A percentile compares a stretch with the other conserved stretches of the same genome.
Evolutionary conservation across 2,113 vertebrate genomes (phyloP).

Genomic region (Chascanopsetta lugubris): DNA sequence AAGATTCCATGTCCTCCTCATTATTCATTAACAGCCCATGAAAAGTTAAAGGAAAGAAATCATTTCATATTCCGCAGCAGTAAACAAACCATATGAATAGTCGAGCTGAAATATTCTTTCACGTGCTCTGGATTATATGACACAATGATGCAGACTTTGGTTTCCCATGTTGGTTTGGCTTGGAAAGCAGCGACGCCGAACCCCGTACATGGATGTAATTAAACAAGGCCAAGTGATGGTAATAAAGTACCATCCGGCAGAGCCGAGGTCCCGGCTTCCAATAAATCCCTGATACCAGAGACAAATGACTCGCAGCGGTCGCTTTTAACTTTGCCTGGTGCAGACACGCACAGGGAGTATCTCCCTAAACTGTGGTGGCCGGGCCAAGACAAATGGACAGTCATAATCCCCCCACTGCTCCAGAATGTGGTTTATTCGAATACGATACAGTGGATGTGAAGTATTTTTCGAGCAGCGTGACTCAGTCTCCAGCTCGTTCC

Average conservation of each 20-base stretch:
- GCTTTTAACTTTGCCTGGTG: constrained; percentile 64
- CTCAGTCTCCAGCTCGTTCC: constrained; percentile 53
- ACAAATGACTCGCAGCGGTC: constrained; percentile 71
- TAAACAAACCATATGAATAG: constrained; percentile 62
- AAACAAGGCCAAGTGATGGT: constrained; percentile 71
- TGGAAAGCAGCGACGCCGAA: constrained; percentile 59
- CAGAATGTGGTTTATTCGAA: constrained; percentile 69
- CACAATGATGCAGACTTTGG: constrained; percentile 57
- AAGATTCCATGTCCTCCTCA: constrained; percentile 42
- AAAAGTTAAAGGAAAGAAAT: constrained; percentile 43
- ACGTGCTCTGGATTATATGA: constrained; percentile 67
- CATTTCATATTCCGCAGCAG: constrained; percentile 43
- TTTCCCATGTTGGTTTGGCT: constrained; percentile 63
- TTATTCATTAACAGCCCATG: constrained; percentile 51
- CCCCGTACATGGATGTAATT: constrained; percentile 73
- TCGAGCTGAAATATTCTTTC: constrained; percentile 61
- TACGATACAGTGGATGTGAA: constrained; percentile 59
- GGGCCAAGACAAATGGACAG: constrained; percentile 74
- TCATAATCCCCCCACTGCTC: constrained; percentile 62
- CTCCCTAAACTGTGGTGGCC: constrained; percentile 64
- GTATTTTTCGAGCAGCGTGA: constrained; percentile 48
- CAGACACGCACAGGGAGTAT: constrained; percentile 44
- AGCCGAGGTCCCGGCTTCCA: constrained; percentile 67
- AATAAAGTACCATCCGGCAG: constrained; percentile 63
- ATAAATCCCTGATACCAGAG: constrained; percentile 57